A percentile compares a stretch with the other conserved stretches of the same genome.
Evolutionary conservation across 2,888 invertebrate genomes (phyloP).

Genomic region (Mesorhabditis spiculigera): DNA sequence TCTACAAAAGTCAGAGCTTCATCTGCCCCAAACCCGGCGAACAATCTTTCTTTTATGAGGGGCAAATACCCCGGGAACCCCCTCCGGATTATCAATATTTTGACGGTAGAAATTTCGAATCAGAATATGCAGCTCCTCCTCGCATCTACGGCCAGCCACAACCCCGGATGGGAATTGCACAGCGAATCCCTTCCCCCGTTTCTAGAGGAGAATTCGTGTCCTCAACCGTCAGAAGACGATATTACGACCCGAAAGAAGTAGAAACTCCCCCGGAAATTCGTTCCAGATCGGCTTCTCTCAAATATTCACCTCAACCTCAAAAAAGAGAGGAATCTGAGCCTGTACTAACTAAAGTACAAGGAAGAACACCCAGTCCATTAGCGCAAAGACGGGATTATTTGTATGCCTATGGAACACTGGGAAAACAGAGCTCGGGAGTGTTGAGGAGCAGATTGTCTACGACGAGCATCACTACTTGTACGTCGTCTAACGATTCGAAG

Average conservation of each 20-base stretch:
- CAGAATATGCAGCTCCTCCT: too few relatives aligned
- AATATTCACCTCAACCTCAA: not conserved
- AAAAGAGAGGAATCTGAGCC: not conserved
- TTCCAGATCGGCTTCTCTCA: not conserved
- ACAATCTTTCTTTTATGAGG: not conserved
- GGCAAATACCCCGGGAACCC: not conserved
- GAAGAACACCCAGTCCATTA: not conserved
- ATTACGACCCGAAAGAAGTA: not conserved
- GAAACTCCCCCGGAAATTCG: not conserved
- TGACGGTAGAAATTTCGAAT: not conserved
- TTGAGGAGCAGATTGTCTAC: not conserved
- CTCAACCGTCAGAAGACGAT: not conserved
- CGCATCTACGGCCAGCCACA: not conserved
- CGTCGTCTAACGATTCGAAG: not conserved
- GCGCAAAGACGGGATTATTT: not conserved
- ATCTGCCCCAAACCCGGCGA: not conserved
- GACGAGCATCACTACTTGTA: too few relatives aligned
- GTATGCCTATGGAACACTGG: not conserved
- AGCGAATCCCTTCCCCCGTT: not conserved
- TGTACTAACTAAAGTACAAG: not conserved
- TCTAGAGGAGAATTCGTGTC: not conserved
- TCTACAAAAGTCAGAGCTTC: conserved; percentile 4
- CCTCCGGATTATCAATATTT: not conserved
- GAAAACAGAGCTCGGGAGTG: not conserved
- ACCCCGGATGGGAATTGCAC: not conserved